These are phyloP conservation scores for Scaptomyza parva DNA, from an alignment of 2,888 invertebrate genomes.

Conservation along the genomic window DNA sequence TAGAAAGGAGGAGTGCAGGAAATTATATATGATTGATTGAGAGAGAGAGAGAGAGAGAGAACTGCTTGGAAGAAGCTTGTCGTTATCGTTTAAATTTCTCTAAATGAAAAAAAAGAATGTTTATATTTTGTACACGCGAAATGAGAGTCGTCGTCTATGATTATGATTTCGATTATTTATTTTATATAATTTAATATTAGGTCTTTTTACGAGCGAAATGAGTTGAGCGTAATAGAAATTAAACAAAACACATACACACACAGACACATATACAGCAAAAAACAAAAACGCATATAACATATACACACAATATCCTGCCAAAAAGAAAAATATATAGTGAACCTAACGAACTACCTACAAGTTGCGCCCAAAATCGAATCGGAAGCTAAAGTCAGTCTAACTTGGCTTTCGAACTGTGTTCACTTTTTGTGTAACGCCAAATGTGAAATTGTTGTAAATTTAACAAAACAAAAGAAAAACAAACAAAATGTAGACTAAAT, in stretches of 20 bases:
- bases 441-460: constrained; percentile 71
- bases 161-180: constrained; percentile 79
- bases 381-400: constrained; percentile 16
- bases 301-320: constrained; percentile 69
- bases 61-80: constrained; percentile 59
- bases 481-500: constrained; percentile 65
- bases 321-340: constrained; percentile 68
- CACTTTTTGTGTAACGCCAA: constrained; percentile 34
- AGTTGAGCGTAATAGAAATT: constrained; percentile 57
- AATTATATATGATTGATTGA: background rate
- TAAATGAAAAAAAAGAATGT: constrained; percentile 42
- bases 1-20: constrained; percentile 9
- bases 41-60: constrained; percentile 15
- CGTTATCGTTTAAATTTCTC: constrained; percentile 64
- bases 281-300: constrained; percentile 51
- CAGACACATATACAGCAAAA: constrained; percentile 40
- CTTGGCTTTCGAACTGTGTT: constrained; percentile 39
- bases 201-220: constrained; percentile 67
- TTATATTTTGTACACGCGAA: constrained; percentile 58
- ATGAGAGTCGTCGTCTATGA: constrained; percentile 55
- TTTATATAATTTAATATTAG: constrained; percentile 78
- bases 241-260: constrained; percentile 29
- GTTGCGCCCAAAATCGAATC: constrained; percentile 59
- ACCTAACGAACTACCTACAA: constrained; percentile 71
- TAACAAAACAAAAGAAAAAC: constrained; percentile 48